phyloP scores from a whole-genome alignment of 2,888 invertebrate genomes.

The Aricia artaxerxes region DNA sequence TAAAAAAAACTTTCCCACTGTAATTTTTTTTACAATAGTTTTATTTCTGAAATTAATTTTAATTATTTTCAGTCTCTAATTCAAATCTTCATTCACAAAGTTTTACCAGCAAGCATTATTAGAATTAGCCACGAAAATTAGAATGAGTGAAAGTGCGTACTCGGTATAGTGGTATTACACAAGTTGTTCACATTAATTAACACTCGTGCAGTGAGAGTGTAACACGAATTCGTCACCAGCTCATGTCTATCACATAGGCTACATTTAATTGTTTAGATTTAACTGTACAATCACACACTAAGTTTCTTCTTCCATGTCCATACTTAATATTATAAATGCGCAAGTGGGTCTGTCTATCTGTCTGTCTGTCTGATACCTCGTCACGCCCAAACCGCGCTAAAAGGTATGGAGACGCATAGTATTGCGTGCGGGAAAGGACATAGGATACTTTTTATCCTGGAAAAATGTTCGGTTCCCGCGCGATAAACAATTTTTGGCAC shows the following conservation, averaged over 20 bases:
- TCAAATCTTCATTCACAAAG: not conserved
- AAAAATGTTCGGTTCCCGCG: too few species aligned
- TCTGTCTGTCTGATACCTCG: too few species aligned
- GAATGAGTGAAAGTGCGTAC: slow-evolving; percentile 19
- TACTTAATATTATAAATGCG: too few species aligned
- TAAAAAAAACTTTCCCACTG: not conserved
- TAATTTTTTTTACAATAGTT: not conserved
- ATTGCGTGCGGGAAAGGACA: too few species aligned
- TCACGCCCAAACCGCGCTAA: too few species aligned
- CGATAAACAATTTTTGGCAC: too few species aligned
- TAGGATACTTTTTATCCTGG: too few species aligned
- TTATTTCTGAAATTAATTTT: not conserved
- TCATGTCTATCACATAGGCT: not conserved
- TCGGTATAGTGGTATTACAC: not conserved
- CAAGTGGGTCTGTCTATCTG: too few species aligned
- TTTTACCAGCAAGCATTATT: not conserved
- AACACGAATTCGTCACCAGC: slow-evolving; percentile 4
- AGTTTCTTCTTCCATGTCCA: too few species aligned
- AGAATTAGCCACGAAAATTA: not conserved
- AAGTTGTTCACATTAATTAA: slow-evolving; percentile 22
- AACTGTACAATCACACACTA: not conserved
- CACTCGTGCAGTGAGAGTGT: slow-evolving; percentile 22
- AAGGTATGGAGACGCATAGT: too few species aligned
- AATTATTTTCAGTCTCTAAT: not conserved
- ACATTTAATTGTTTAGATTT: not conserved